Evolutionary conservation across 2,113 vertebrate genomes (phyloP).

Genomic region (Gambusia holbrooki): DNA sequence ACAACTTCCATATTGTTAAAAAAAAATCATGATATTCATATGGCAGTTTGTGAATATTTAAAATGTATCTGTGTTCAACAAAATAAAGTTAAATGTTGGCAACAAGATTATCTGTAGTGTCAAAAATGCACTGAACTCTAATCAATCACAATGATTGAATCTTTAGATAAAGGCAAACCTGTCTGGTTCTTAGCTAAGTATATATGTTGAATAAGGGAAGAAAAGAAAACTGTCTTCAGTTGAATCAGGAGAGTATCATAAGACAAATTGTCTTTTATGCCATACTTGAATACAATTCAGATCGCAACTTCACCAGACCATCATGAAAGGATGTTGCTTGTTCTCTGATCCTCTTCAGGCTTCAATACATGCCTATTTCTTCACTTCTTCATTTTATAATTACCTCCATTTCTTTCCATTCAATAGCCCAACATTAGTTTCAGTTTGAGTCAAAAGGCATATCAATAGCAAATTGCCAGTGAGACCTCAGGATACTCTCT

Average conservation of each 20-base stretch:
- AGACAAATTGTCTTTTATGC: conserved; percentile 6
- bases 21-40: too few relatives aligned
- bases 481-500: conserved; percentile 19
- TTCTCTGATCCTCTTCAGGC: conserved; percentile 17
- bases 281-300: neutral
- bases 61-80: too few relatives aligned
- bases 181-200: too few relatives aligned
- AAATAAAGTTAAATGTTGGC: too few relatives aligned
- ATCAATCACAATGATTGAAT: too few relatives aligned
- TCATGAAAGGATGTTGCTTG: conserved; percentile 63
- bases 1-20: too few relatives aligned
- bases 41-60: too few relatives aligned
- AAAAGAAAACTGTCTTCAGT: neutral
- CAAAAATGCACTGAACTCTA: too few relatives aligned
- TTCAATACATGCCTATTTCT: conserved; percentile 24
- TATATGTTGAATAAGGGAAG: too few relatives aligned
- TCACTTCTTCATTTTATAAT: conserved; percentile 27
- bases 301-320: conserved; percentile 73
- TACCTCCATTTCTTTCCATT: conserved; percentile 22
- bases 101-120: too few relatives aligned
- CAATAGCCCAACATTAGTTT: conserved; percentile 54
- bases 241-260: neutral
- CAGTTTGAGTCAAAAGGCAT: conserved; percentile 57
- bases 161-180: too few relatives aligned
- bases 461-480: conserved; percentile 50